A percentile compares a stretch with the other conserved stretches of the same genome.
These are phyloP conservation scores for Reticulitermes lucifugus DNA, from an alignment of 2,888 invertebrate genomes.

Conservation along the genomic window DNA sequence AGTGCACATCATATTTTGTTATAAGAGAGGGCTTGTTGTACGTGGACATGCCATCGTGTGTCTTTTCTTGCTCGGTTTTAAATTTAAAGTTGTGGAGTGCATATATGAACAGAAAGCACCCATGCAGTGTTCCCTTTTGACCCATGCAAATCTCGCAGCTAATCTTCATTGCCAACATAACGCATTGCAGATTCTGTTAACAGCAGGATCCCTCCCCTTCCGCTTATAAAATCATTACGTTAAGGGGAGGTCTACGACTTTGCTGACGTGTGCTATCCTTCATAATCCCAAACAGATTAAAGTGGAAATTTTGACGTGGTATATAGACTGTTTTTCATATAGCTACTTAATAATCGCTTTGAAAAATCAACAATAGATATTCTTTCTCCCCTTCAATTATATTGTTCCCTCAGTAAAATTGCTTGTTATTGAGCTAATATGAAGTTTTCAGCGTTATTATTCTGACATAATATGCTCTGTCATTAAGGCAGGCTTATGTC, in stretches of 20 bases:
- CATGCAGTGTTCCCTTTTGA: slow-evolving; percentile 5
- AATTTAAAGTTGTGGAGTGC: too few relatives aligned
- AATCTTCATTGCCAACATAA: slow-evolving; percentile 29
- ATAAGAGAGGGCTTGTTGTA: too few relatives aligned
- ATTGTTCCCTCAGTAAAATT: slow-evolving; percentile 20
- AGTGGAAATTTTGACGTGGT: slow-evolving; percentile 45
- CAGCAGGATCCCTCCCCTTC: background rate
- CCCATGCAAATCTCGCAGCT: background rate
- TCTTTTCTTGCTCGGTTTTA: too few relatives aligned
- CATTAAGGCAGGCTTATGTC: slow-evolving; percentile 27
- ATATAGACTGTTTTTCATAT: slow-evolving; percentile 26
- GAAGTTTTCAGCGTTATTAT: slow-evolving; percentile 16
- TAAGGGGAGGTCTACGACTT: slow-evolving; percentile 15
- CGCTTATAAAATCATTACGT: slow-evolving; percentile 4
- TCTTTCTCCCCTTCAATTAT: slow-evolving; percentile 29
- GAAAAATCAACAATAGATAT: slow-evolving; percentile 30
- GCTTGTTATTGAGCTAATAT: slow-evolving; percentile 22
- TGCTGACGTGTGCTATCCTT: slow-evolving; percentile 42
- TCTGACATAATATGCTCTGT: slow-evolving; percentile 7
- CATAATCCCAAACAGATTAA: slow-evolving; percentile 51
- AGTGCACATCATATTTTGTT: too few relatives aligned
- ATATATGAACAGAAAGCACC: background rate
- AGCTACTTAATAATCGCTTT: slow-evolving; percentile 47
- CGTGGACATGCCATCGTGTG: too few relatives aligned
- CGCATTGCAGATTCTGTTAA: slow-evolving; percentile 11